A percentile compares a stretch with the other conserved stretches of the same genome.
Evolutionary conservation across 1,140 invertebrate species (phyloP).

Genomic region (Gryon sp.): DNA sequence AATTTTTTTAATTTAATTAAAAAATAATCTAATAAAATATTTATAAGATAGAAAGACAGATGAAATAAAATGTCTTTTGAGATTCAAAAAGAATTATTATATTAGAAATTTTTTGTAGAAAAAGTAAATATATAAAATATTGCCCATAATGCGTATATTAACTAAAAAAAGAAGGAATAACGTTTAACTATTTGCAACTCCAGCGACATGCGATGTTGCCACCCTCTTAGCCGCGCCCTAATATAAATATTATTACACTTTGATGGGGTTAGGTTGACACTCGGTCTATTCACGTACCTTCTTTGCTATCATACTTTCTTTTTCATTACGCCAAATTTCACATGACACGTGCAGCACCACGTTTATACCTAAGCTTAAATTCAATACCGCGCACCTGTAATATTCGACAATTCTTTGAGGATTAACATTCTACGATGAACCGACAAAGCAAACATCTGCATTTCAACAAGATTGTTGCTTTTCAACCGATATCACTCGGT

Average conservation of each 20-base stretch:
- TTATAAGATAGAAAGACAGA: too few relatives aligned
- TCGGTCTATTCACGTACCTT: conserved; percentile 64
- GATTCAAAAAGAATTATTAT: too few relatives aligned
- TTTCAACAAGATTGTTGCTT: too few relatives aligned
- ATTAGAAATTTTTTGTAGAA: not conserved
- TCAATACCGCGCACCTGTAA: conserved; percentile 47
- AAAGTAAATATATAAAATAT: conserved; percentile 43
- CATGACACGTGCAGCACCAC: conserved; percentile 65
- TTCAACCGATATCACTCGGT: too few relatives aligned
- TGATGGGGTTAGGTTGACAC: conserved; percentile 79
- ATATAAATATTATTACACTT: conserved; percentile 81
- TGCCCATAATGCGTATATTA: conserved; percentile 63
- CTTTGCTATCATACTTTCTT: conserved; percentile 64
- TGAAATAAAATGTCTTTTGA: too few relatives aligned
- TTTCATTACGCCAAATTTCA: conserved; percentile 73
- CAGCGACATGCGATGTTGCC: conserved; percentile 63
- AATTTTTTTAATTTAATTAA: too few relatives aligned
- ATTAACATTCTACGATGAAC: conserved; percentile 36
- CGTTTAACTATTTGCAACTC: conserved; percentile 64
- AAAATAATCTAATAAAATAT: too few relatives aligned
- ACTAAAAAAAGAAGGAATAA: conserved; percentile 33
- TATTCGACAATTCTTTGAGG: conserved; percentile 25
- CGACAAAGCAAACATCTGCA: too few relatives aligned
- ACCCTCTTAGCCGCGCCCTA: conserved; percentile 74
- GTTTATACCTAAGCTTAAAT: conserved; percentile 59